These are phyloP conservation scores for Dromas ardeola DNA, from an alignment of 2,113 vertebrate species.

Conservation along the genomic window DNA sequence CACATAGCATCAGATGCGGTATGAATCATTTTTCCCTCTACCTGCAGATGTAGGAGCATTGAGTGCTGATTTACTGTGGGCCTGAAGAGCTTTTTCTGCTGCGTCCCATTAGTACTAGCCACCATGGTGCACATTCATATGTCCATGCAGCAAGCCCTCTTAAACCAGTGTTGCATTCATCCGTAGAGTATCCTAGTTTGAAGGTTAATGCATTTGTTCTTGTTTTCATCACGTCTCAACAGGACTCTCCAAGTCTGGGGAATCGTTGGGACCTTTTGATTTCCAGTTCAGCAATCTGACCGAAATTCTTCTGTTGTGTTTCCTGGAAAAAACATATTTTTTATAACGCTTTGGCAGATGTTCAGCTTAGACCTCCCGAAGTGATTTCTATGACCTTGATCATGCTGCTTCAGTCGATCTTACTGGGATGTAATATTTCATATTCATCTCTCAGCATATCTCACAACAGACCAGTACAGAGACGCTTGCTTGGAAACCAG, in stretches of 20 bases:
- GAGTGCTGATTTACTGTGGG: not conserved
- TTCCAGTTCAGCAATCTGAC: constrained; percentile 11
- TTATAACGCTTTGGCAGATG: not conserved
- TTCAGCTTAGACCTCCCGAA: not conserved
- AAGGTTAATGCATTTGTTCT: not conserved
- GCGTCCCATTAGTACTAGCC: not conserved
- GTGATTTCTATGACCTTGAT: not conserved
- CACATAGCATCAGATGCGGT: not conserved
- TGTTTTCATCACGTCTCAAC: not conserved
- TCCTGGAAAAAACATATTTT: not conserved
- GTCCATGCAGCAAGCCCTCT: not conserved
- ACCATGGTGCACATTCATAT: not conserved
- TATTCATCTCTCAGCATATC: not conserved
- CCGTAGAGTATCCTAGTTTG: not conserved
- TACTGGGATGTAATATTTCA: not conserved
- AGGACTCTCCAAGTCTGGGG: not conserved
- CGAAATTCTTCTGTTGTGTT: constrained; percentile 14
- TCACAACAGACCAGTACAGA: not conserved
- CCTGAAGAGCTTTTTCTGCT: not conserved
- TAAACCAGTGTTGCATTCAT: not conserved
- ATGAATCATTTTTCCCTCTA: not conserved
- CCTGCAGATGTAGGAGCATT: not conserved
- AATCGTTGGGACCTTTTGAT: not conserved
- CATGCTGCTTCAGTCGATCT: not conserved
- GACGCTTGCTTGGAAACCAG: not conserved